Evolutionary conservation across 2,113 vertebrate species (phyloP).

Genomic region (Xenus cinereus): DNA sequence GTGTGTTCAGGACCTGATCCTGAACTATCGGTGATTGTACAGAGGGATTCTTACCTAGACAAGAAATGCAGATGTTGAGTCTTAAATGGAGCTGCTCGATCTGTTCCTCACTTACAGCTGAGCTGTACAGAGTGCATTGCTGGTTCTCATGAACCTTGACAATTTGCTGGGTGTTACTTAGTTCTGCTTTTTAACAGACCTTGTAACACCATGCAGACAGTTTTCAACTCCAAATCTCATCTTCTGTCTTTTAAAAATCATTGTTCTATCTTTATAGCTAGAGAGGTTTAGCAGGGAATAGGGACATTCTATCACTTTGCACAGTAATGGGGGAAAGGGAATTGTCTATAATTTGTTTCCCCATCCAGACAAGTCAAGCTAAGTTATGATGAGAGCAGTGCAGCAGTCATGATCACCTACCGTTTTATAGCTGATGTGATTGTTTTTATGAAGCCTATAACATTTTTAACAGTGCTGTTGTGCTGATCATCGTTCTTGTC

Average conservation of each 20-base stretch:
- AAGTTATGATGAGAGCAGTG: constrained; percentile 66
- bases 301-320: constrained; percentile 45
- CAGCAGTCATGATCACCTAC: constrained; percentile 72
- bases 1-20: background rate
- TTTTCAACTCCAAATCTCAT: constrained; percentile 48
- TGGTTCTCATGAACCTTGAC: background rate
- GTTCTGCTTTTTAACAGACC: constrained; percentile 13
- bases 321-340: constrained; percentile 45
- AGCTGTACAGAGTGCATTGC: background rate
- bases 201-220: background rate
- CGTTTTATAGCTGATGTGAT: constrained; percentile 74
- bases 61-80: background rate
- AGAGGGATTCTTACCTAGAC: background rate
- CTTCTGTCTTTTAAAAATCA: constrained; percentile 55
- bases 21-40: background rate
- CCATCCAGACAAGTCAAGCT: constrained; percentile 70
- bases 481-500: constrained; percentile 65
- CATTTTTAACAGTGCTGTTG: constrained; percentile 61
- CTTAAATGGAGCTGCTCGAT: background rate
- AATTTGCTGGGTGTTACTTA: background rate
- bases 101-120: background rate
- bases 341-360: constrained; percentile 75
- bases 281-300: constrained; percentile 50
- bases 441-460: constrained; percentile 77
- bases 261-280: constrained; percentile 56